Evolutionary conservation across 2,113 vertebrate genomes (phyloP), one percentile per base, ranked within the genome.

Genomic region (Microtus oregoni): DNA sequence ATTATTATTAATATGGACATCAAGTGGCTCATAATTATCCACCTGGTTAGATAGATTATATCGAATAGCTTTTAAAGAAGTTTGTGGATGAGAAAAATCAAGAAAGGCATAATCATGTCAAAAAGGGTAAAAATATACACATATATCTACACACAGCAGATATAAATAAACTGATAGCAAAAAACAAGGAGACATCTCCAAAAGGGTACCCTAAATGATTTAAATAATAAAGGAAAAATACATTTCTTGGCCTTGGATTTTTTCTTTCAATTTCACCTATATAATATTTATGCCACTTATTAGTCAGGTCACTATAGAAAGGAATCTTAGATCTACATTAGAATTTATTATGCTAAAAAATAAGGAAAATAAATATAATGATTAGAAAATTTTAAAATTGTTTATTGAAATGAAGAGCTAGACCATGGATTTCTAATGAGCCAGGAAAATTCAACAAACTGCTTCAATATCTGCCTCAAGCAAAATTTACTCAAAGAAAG

Each of bases 321-420:
- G 90, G 26, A 26, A 7, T 61, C 30, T 86, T 86, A 3, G 38
- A 52, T 75, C 38, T 88, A 92, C 30, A 91, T 55, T 87, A 92
- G n/a, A 92, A 88, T 89, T 76, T 72, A 35, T 90, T 52, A 87
- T 67, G 26, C 61, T 79, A 95, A 92, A 20, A 79, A 6, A 76
- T 6, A 67, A 68, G 76, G 35, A 92, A 94, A 95, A 77, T 58
- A 89, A 91, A 95, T 22, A 67, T 7, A 52, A 17, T 90, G 20
- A 78, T 5, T 26, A 96, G 17, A 90, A 96, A 97, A 88, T 38
- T 41, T 92, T 79, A 44, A 87, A 85, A 79, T 41, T 2, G 28
- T 61, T 95, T 41, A 68, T 44, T 85, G 73, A 83, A 93, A 90
- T 50, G 15, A 92, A 41, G 14, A 92, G 30, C 28, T 87, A 90